Percentiles rank a stretch among this genome's conserved stretches.
phyloP scores from a whole-genome alignment of 30 jellyfish, hydroid and myxozoan species.

The Turritopsis dohrnii region DNA sequence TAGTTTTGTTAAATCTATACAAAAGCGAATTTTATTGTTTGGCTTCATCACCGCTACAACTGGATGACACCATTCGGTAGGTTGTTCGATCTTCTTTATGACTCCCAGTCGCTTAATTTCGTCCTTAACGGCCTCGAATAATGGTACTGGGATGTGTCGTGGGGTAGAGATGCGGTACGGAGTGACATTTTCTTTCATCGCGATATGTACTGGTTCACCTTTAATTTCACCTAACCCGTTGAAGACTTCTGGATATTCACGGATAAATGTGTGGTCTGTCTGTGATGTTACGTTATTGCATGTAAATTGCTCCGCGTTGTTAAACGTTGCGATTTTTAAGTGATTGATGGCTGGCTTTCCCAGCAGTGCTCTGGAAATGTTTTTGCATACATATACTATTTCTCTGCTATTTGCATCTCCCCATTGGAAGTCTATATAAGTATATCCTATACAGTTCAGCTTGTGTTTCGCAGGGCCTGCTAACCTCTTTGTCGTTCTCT shows the following conservation, averaged over 20 bases:
- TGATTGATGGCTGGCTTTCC: not conserved
- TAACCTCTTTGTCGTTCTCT: not conserved
- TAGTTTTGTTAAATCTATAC: slow-evolving; percentile 29
- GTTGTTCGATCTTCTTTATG: slow-evolving; percentile 5
- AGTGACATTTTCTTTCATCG: not conserved
- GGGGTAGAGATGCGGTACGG: not conserved
- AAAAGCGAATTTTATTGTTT: slow-evolving; percentile 9
- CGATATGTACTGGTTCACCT: not conserved
- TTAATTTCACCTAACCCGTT: not conserved
- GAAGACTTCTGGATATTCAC: not conserved
- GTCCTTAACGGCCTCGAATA: not conserved
- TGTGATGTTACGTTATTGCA: not conserved
- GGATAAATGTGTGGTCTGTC: not conserved
- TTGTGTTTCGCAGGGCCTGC: not conserved
- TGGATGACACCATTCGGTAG: slow-evolving; percentile 42
- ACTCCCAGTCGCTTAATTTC: slow-evolving; percentile 33
- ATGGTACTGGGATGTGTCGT: not conserved
- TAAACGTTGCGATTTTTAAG: not conserved
- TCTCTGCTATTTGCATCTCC: not conserved
- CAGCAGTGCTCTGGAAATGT: not conserved
- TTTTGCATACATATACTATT: not conserved
- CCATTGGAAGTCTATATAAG: not conserved
- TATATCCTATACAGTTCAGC: not conserved
- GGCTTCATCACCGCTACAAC: slow-evolving; percentile 27
- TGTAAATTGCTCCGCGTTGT: not conserved